Conservation (phyloP, 2,113 vertebrate species). For the Pungitius pungitius region DNA sequence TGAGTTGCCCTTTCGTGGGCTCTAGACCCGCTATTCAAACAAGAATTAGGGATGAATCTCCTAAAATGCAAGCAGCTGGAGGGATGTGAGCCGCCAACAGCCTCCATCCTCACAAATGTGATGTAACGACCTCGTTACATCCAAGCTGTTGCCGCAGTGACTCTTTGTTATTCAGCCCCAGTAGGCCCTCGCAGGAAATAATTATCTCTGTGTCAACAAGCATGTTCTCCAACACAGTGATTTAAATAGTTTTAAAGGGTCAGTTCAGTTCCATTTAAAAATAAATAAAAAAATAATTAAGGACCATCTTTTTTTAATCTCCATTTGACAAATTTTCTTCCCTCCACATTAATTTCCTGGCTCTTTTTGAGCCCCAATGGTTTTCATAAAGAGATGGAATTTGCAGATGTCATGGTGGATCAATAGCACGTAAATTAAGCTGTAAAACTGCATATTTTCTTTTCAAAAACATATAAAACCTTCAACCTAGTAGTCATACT, state of each 20-base stretch:
- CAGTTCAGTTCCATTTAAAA: neutral
- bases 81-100: constrained; percentile 13
- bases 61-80: constrained; percentile 11
- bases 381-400: neutral
- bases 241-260: constrained; percentile 19
- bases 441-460: neutral
- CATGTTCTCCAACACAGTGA: constrained; percentile 6
- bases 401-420: neutral
- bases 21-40: neutral
- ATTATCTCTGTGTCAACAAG: constrained; percentile 12
- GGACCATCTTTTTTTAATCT: neutral
- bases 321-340: neutral
- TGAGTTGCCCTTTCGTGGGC: constrained; percentile 6
- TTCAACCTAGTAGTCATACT: too few relatives aligned
- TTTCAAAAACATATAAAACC: neutral
- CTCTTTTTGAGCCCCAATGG: neutral
- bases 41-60: constrained; percentile 7
- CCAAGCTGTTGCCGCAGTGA: constrained; percentile 24
- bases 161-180: constrained; percentile 11
- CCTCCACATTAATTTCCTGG: neutral
- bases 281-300: too few relatives aligned
- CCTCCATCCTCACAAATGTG: constrained; percentile 3
- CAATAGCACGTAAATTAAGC: neutral
- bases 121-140: constrained; percentile 18
- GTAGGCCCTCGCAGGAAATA: constrained; percentile 32